Percentiles rank a stretch among this genome's conserved stretches.
phyloP scores from a whole-genome alignment of 2,888 invertebrate species.

The Resseliella maxima region DNA sequence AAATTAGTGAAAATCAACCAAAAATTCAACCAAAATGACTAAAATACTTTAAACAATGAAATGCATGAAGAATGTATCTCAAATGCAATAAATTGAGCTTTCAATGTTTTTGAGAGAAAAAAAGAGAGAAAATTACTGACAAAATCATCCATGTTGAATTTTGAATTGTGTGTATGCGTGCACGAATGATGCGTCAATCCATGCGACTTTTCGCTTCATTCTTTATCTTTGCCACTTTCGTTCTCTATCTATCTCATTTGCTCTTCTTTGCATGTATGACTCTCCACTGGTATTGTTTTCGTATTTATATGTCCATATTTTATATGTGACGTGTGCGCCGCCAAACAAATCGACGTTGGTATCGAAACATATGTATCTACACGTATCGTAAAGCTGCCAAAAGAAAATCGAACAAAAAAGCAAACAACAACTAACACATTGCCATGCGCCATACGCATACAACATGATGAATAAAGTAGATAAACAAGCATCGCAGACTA shows the following conservation, averaged over 20 bases:
- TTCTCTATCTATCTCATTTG: background rate
- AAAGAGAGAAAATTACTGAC: background rate
- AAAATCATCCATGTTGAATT: constrained; percentile 48
- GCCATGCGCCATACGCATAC: constrained; percentile 18
- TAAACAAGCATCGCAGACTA: constrained; percentile 25
- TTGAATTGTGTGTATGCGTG: constrained; percentile 40
- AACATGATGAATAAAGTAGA: background rate
- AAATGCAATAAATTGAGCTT: background rate
- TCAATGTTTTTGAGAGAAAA: background rate
- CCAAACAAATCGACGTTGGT: constrained; percentile 53
- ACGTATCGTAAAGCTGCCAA: background rate
- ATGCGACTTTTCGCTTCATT: constrained; percentile 9
- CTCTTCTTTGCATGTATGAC: background rate
- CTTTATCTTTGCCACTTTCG: background rate
- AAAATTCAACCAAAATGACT: background rate
- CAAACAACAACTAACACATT: constrained; percentile 30
- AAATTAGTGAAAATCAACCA: background rate
- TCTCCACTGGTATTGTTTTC: background rate
- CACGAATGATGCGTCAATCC: constrained; percentile 7
- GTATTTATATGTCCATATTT: constrained; percentile 37
- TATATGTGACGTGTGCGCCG: constrained; percentile 48
- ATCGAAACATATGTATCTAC: constrained; percentile 53
- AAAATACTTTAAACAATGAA: background rate
- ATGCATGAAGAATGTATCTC: background rate
- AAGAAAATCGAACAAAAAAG: background rate